Evolutionary conservation across 1,140 invertebrate genomes (phyloP), one percentile per base, ranked within the genome.

Genomic region (Drosophila ficusphila): DNA sequence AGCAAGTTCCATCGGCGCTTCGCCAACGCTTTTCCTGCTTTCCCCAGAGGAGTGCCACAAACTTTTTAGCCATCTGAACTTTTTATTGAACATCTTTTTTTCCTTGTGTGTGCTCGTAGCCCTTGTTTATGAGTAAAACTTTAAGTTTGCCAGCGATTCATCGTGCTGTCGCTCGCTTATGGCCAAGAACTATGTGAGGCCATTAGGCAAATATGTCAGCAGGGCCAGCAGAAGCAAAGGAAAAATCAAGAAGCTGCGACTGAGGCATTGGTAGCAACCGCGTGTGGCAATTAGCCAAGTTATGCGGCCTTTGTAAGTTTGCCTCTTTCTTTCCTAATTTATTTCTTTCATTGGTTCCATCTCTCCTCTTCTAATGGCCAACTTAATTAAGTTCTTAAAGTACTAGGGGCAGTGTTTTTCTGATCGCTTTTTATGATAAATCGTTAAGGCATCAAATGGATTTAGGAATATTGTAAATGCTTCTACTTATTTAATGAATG

Each of bases 161-260:
- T 67, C 56, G 31, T 53, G 46, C 12, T 54, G 29, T 31, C 23
- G 11, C 57, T 51, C 4, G 58, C 60, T 54, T 61, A 49, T 61
- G 41, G 52, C 58, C 38, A 75, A 70, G 77, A 70, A 79, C 70
- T 85, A 79, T 79, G 74, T 42, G 79, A 79, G 79, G 79, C 79
- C 79, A 85, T 85, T 85, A 85, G 81, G 79, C 72, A 86, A 85
- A 85, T 85, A 86, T 85, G 79, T 85, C 79, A 85, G 81, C 79
- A 74, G 78, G 44, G 27, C 44, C 60, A 4, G 58, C 60, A 4
- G 58, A 51, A 33, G 27, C 19, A 4, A 19, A 29, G 16, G 36
- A 27, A 58, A 58, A 60, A 41, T 29, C 38, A 16, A 62, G 58
- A 62, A 42, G 61, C 61, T 47, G 56, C 14, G 60, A 18, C 41